Base-by-base conservation (phyloP, 2,113 vertebrate species). In the Sceloporus tristichus region DNA sequence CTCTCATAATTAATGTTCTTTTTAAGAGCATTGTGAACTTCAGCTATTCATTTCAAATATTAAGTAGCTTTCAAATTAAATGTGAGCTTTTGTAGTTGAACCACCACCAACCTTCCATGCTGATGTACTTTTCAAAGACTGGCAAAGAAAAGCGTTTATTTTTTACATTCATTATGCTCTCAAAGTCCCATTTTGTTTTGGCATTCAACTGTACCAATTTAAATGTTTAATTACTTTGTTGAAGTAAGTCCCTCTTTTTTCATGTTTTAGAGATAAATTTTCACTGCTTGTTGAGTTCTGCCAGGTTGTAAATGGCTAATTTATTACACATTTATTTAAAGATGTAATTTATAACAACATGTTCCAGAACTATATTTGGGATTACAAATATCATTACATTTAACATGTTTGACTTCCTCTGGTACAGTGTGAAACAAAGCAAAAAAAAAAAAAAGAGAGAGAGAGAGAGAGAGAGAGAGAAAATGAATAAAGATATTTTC, bases 161-260 rank as follows among this genome's bases (percentile, higher is more conserved):
- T 88, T 34, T 79, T 76, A 86, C 75, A 70, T 86, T 81, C 85
- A 66, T 19, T 87, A 0, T 2, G 0, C 19, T 73, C 76, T 88
- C 65, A 73, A 86, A 80, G 7, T 34, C 40, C 85, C 70, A 1
- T 80, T 84, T 85, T 93, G 84, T 91, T 86, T 71, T 71, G 34
- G 71, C 29, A 16, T 25, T 94, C 74, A 27, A 53, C 86, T 90
- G 38, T 25, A 94, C 56, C 42, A 40, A n/a, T 93, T 92, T 93
- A 88, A 66, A 89, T 85, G 89, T 92, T 89, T 92, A 94, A 95
- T 91, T 91, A 48, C 54, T 93, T 92, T 91, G 48, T 10, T 76
- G 19, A 88, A 90, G n/a, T 75, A 54, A 80, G 85, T 79, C 11
- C 8, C 89, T 86, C 4, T 18, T 94, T 88, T 93, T 85, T 90